phyloP scores from a whole-genome alignment of 1,140 invertebrate species.

The Ctenoplectra terminalis region DNA sequence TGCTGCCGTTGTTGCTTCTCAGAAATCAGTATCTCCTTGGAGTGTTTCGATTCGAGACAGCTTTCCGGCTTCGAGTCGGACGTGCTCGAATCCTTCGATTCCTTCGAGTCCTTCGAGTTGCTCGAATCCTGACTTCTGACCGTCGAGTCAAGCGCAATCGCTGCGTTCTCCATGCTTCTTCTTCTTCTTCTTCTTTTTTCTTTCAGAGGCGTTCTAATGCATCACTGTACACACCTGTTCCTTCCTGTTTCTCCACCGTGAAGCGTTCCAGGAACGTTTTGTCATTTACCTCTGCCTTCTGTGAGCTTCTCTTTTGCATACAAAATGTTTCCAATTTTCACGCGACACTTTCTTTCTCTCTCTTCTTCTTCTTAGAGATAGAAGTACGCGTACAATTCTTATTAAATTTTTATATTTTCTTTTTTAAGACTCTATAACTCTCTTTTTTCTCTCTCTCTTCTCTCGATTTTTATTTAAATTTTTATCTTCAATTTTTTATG shows the following conservation, averaged over 20 bases:
- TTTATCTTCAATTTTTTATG: too few species aligned
- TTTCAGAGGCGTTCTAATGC: neutral
- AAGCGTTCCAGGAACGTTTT: slow-evolving; percentile 1
- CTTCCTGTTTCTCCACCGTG: neutral
- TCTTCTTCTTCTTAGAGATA: neutral
- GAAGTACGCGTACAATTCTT: too few species aligned
- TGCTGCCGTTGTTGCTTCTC: slow-evolving; percentile 69
- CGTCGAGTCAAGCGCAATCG: slow-evolving; percentile 76
- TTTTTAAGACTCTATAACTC: neutral
- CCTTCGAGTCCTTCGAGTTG: slow-evolving; percentile 75
- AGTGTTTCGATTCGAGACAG: slow-evolving; percentile 76
- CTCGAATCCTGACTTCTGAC: slow-evolving; percentile 80
- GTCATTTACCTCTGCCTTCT: neutral
- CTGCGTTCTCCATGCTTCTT: slow-evolving; percentile 59
- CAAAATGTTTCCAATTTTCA: too few species aligned
- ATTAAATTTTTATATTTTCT: too few species aligned
- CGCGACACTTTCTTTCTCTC: neutral
- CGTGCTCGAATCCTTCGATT: slow-evolving; percentile 71
- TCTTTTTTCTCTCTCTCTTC: too few species aligned
- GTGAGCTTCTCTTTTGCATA: neutral
- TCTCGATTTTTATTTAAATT: too few species aligned
- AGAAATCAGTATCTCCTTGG: slow-evolving; percentile 77
- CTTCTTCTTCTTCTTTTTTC: slow-evolving; percentile 7
- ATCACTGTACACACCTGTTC: slow-evolving; percentile 18
- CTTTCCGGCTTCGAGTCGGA: slow-evolving; percentile 75